Conservation (phyloP, 2,113 vertebrate species). For the Octodon degus region DNA sequence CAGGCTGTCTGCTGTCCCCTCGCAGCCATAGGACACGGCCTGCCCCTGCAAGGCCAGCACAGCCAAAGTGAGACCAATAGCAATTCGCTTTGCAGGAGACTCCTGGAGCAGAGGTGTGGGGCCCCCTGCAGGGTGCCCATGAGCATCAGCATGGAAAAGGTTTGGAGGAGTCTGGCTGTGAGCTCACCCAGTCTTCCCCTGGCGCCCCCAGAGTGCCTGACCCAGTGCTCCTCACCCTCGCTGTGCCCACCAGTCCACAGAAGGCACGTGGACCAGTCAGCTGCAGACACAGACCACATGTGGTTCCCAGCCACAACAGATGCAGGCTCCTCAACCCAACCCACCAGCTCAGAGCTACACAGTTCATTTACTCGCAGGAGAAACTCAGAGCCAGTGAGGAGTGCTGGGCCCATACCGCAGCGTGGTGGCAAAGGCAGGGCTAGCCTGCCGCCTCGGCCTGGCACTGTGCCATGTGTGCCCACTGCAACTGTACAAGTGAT, state of each 20-base stretch:
- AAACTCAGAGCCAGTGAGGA: not conserved
- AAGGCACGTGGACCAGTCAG: not conserved
- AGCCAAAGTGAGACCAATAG: not conserved
- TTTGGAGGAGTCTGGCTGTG: not conserved
- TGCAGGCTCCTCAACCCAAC: not conserved
- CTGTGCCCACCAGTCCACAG: not conserved
- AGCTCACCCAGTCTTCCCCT: no score
- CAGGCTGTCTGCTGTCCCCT: not conserved
- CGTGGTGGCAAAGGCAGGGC: not conserved
- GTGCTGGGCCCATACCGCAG: not conserved
- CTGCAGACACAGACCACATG: not conserved
- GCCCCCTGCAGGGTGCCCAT: rapidly evolving
- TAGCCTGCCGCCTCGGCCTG: not conserved
- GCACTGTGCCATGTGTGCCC: not conserved
- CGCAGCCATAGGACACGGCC: not conserved
- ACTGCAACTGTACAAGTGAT: not conserved
- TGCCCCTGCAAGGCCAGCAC: not conserved
- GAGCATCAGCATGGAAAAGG: not conserved
- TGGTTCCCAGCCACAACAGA: not conserved
- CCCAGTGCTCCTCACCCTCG: not conserved
- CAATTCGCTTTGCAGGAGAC: not conserved
- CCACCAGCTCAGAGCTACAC: not conserved
- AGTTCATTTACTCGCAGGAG: not conserved
- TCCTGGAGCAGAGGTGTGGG: not conserved
- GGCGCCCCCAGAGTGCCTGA: not conserved